A percentile compares a stretch with the other conserved stretches of the same genome.
Conservation (phyloP, 2,888 invertebrate species). For the Saturnia pavonia region DNA sequence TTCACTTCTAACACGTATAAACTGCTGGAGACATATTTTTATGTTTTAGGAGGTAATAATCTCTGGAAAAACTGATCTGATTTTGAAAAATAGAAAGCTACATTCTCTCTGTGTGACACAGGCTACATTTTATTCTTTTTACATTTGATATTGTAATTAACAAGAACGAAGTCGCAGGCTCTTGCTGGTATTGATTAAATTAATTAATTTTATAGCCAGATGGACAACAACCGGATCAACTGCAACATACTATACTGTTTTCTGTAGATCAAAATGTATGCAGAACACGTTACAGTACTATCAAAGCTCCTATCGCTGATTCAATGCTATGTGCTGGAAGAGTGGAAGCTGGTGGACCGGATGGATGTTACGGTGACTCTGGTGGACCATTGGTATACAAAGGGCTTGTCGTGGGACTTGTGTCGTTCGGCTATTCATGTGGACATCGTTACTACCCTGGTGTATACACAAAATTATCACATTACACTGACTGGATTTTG, state of each 20-base stretch:
- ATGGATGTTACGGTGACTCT: slow-evolving; percentile 74
- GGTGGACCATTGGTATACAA: slow-evolving; percentile 72
- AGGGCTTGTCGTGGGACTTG: slow-evolving; percentile 68
- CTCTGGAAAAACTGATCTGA: no score
- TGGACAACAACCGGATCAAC: slow-evolving; percentile 63
- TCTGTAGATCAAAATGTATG: slow-evolving; percentile 60
- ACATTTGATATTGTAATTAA: no score
- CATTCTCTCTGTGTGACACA: no score
- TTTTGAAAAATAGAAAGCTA: no score
- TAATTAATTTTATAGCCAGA: slow-evolving; percentile 48
- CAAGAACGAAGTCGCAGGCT: no score
- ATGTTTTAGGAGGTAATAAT: no score
- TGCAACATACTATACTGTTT: slow-evolving; percentile 58
- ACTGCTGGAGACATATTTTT: no score
- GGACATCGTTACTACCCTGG: slow-evolving; percentile 70
- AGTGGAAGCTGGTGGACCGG: slow-evolving; percentile 62
- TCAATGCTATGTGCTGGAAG: slow-evolving; percentile 73
- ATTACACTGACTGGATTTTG: slow-evolving; percentile 71
- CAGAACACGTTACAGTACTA: slow-evolving; percentile 54
- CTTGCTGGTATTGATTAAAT: no score
- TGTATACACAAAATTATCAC: slow-evolving; percentile 71
- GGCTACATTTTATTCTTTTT: no score
- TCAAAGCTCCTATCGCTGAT: slow-evolving; percentile 59
- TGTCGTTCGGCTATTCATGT: slow-evolving; percentile 72
- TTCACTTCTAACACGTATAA: no score